These are phyloP conservation scores for Ceratosolen fusciceps DNA, from an alignment of 1,140 invertebrate genomes.

Conservation along the genomic window DNA sequence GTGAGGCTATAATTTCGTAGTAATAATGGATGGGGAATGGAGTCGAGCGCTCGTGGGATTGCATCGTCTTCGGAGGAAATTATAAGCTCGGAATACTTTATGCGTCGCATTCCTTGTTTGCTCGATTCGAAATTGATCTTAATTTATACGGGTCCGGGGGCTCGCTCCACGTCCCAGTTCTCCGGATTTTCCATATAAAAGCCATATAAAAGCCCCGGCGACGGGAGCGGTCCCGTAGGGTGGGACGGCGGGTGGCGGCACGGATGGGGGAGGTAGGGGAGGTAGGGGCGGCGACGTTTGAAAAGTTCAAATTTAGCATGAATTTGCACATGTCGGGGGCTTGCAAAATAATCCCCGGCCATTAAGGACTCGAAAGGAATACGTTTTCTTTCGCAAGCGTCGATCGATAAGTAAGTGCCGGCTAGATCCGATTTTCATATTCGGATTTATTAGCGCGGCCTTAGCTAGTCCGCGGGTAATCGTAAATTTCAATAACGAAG, in stretches of 20 bases:
- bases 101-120: not conserved
- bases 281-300: too few relatives aligned
- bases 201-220: too few relatives aligned
- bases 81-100: not conserved
- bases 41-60: not conserved
- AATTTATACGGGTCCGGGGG: not conserved
- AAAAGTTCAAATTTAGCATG: constrained; percentile 25
- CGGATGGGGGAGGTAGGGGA: too few relatives aligned
- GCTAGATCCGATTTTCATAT: constrained; percentile 31
- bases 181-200: not conserved
- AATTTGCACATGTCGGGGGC: constrained; percentile 1
- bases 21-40: not conserved
- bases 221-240: too few relatives aligned
- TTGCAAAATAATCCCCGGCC: not conserved
- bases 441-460: not conserved
- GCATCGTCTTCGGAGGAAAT: not conserved
- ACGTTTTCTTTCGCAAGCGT: not conserved
- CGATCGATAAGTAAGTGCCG: not conserved
- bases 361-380: not conserved
- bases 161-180: not conserved
- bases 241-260: too few relatives aligned
- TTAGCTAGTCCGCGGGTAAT: not conserved
- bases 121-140: not conserved
- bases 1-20: not conserved
- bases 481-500: constrained; percentile 46